Conservation (phyloP, 2,888 invertebrate species). For the Homarus gammarus region DNA sequence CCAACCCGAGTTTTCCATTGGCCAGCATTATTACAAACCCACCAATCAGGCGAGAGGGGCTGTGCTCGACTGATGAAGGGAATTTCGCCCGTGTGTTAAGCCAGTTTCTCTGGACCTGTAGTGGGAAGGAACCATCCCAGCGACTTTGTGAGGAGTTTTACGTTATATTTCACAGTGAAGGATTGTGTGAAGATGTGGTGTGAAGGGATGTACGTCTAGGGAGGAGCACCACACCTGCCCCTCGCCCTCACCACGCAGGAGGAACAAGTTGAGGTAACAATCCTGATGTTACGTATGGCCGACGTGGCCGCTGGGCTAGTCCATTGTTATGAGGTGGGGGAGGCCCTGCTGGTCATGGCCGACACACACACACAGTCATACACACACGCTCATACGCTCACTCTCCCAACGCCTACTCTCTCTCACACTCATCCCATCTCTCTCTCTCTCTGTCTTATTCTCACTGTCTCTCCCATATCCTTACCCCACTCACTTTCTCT, state of each 20-base stretch:
- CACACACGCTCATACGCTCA: too few species aligned
- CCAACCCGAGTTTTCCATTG: conserved; percentile 27
- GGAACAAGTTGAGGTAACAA: conserved; percentile 36
- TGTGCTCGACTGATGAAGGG: conserved; percentile 56
- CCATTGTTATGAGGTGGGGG: conserved; percentile 27
- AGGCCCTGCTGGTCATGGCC: neutral
- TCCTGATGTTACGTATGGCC: conserved; percentile 18
- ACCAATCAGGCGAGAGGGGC: conserved; percentile 61
- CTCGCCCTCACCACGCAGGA: neutral
- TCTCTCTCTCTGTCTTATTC: too few species aligned
- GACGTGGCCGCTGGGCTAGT: conserved; percentile 49
- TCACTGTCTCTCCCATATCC: too few species aligned
- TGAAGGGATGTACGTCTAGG: neutral
- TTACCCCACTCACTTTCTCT: too few species aligned
- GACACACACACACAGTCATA: too few species aligned
- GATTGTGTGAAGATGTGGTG: conserved; percentile 30
- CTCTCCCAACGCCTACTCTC: too few species aligned
- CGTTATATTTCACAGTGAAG: too few species aligned
- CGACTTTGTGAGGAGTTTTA: neutral
- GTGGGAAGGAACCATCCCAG: conserved; percentile 36
- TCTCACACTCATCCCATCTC: too few species aligned
- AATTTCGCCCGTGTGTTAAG: conserved; percentile 50
- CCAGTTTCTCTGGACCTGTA: conserved; percentile 54
- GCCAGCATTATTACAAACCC: conserved; percentile 58
- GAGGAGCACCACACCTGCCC: neutral